Conservation (phyloP, 2,113 vertebrate genomes). For the Pygoscelis adeliae region DNA sequence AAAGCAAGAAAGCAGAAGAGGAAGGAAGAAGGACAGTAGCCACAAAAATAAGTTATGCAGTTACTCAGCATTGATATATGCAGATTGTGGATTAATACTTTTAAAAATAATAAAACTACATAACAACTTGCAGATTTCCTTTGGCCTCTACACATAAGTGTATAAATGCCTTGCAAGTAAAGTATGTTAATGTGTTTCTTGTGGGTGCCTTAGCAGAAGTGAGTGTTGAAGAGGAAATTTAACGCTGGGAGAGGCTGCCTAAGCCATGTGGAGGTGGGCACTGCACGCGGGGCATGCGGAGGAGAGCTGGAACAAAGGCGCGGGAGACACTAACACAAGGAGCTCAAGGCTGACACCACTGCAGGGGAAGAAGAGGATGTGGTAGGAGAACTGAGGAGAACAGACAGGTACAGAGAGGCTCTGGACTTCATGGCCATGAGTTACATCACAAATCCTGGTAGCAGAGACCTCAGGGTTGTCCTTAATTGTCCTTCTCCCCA, state of each 20-base stretch:
- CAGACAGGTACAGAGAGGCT: not conserved
- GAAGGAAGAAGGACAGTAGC: not conserved
- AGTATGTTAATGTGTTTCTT: not conserved
- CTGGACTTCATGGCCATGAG: not conserved
- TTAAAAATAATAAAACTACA: not conserved
- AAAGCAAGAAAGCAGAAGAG: not conserved
- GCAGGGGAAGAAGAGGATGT: not conserved
- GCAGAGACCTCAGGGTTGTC: not conserved
- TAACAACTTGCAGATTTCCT: slow-evolving; percentile 18
- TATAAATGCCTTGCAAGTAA: not conserved
- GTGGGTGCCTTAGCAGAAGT: not conserved
- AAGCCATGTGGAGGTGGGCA: fast-evolving
- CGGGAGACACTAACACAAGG: not conserved
- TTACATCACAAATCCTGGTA: not conserved
- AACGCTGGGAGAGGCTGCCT: not conserved
- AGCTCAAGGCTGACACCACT: not conserved
- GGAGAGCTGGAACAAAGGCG: fast-evolving
- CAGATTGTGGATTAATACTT: not conserved
- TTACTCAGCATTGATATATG: not conserved
- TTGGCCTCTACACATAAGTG: not conserved
- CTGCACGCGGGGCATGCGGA: fast-evolving
- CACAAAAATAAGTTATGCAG: not conserved
- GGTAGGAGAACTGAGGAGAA: not conserved
- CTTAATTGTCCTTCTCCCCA: not conserved
- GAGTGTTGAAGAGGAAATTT: not conserved